Evolutionary conservation across 1,140 invertebrate species (phyloP), one percentile per base, ranked within the genome.

Genomic region (Diabrotica virgifera): DNA sequence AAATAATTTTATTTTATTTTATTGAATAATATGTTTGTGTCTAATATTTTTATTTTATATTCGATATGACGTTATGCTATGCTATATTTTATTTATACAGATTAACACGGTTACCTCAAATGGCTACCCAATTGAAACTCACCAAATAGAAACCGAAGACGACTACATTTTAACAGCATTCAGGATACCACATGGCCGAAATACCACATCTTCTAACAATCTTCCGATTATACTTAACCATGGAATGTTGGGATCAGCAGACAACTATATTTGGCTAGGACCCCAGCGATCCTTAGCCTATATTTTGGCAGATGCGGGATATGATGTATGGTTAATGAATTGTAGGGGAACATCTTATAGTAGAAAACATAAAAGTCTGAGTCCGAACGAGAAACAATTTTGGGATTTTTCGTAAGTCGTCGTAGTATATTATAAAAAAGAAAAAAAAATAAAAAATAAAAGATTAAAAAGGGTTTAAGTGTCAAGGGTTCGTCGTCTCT

Each of bases 321-420:
- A 24, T 4, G 24, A 24, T 24, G 24, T 24, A 24, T 24, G 24
- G 24, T 24, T 24, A 4, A 24, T 24, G 24, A 24, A 91, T 75
- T 80, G 83, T 38, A 80, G 90, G 65, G 89, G 89, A 24, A 90
- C 88, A 68, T 81, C 80, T 13, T 90, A 90, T 67, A 87, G 86
- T 0, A 81, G 82, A 66, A 81, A 79, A 40, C 86, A 89, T 74
- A 80, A 79, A 35, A 74, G 40, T 8, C 62, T 81, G 6, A 70
- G 71, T 66, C 74, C 82, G 72, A 72, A 82, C 63, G 84, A 79
- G 67, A 82, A 86, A 72, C 82, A 85, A 73, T 76, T 79, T 40
- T 80, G 82, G 65, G 81, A 86, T 70, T 70, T 87, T 63, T 73
- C 74, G 69, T 76, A 62, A 65, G 66, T 58, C n/a, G n/a, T n/a